A percentile compares a stretch with the other conserved stretches of the same genome.
Conservation (phyloP, 2,888 invertebrate species). For the Amphipoea oculea region DNA sequence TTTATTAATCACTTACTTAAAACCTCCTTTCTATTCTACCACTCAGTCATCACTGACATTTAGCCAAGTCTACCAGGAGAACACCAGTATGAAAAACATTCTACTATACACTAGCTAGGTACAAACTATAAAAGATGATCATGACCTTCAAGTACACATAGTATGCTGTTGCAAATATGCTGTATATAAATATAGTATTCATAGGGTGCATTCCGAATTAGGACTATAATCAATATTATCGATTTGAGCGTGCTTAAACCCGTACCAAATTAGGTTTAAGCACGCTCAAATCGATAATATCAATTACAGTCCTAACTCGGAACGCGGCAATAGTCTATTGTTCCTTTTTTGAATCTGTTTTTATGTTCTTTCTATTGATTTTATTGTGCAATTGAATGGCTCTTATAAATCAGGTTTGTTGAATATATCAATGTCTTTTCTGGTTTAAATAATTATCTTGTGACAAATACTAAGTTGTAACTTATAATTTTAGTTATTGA, state of each 20-base stretch:
- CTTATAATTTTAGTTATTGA: not conserved
- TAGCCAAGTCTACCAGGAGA: not conserved
- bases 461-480: not conserved
- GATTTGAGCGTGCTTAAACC: too few species aligned
- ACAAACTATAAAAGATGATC: not conserved
- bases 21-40: not conserved
- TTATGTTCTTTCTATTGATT: not conserved
- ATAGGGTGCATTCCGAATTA: too few species aligned
- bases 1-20: not conserved
- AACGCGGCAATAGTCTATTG: too few species aligned
- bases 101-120: too few species aligned
- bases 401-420: not conserved
- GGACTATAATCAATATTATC: too few species aligned
- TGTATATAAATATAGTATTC: constrained; percentile 13
- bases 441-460: not conserved
- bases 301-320: too few species aligned
- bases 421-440: constrained; percentile 10
- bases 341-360: constrained; percentile 6
- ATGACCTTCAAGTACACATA: constrained; percentile 25
- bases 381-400: constrained; percentile 3
- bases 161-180: not conserved
- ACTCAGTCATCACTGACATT: not conserved
- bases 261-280: too few species aligned
- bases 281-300: too few species aligned
- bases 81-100: not conserved